These are phyloP conservation scores for Tychaedon coryphoeus DNA, from an alignment of 2,113 vertebrate genomes.

Conservation along the genomic window DNA sequence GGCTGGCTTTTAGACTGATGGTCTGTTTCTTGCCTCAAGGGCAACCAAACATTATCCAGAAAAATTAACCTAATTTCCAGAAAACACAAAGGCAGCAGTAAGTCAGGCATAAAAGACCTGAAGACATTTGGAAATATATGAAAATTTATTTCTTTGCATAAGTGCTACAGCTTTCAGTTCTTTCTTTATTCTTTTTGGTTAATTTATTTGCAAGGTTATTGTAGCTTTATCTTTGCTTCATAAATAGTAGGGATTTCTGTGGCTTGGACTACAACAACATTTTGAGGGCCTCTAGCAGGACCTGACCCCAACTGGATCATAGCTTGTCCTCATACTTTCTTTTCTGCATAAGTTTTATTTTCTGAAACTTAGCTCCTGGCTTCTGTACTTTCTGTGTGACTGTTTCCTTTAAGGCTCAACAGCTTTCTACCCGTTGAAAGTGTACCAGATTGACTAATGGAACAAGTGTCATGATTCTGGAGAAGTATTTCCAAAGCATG, in stretches of 20 bases:
- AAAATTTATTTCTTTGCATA: neutral
- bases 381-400: neutral
- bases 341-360: neutral
- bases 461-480: neutral
- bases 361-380: neutral
- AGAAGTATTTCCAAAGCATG: conserved; percentile 29
- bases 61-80: neutral
- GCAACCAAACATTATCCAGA: neutral
- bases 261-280: neutral
- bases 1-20: neutral
- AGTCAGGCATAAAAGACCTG: neutral
- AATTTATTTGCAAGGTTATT: neutral
- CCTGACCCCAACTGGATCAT: neutral
- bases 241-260: neutral
- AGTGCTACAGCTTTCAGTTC: neutral
- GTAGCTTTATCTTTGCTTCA: neutral
- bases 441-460: neutral
- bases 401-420: neutral
- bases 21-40: neutral
- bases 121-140: neutral
- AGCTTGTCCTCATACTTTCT: neutral
- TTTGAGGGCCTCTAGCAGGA: neutral
- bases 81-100: neutral
- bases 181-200: neutral
- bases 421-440: neutral